Evolutionary conservation across 1,140 invertebrate species (phyloP), one percentile per base, ranked within the genome.

Genomic region (Drosophila yakuba): DNA sequence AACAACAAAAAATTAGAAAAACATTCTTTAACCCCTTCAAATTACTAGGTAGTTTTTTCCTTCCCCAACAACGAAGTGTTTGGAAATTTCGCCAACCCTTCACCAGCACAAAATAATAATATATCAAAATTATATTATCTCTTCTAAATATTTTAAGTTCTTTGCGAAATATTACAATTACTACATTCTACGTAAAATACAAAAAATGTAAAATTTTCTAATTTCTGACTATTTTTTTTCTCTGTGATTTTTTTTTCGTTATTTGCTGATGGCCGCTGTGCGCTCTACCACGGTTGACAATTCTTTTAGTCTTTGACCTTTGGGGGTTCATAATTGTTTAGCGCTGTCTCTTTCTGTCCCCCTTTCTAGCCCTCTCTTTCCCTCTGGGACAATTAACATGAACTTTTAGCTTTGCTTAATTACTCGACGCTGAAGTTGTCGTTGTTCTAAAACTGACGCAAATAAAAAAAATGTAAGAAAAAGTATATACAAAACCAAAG

Each of bases 371-470:
- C 47, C 35, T 47, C 57, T 48, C 47, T 63, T 23, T 57, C 35
- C 39, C 44, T 7, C 43, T 83, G 76, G 83, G 83, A 89, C 83
- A 88, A 88, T 88, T 88, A 88, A 89, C 83, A 88, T 88, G 83
- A 88, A 88, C 80, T 88, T 88, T 88, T 89, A 89, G 83, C 83
- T 88, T 89, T 88, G 84, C 83, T 88, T 88, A 88, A 88, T 88
- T 88, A 88, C 84, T 88, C 59, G 45, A 83, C 80, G 71, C 67
- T 62, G 75, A 62, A 60, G 78, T 43, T 69, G 23, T 41, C 79
- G 79, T 75, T 72, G 82, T 86, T 86, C 83, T 88, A 82, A 89
- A 83, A 89, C 66, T 83, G 84, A 83, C 83, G 83, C 83, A 86
- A 86, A 85, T 79, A 56, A 60, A 38, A 47, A 43, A 57, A 38